These are phyloP conservation scores for Tolypeutes matacus DNA, from an alignment of 2,797 vertebrate genomes.

Conservation along the genomic window DNA sequence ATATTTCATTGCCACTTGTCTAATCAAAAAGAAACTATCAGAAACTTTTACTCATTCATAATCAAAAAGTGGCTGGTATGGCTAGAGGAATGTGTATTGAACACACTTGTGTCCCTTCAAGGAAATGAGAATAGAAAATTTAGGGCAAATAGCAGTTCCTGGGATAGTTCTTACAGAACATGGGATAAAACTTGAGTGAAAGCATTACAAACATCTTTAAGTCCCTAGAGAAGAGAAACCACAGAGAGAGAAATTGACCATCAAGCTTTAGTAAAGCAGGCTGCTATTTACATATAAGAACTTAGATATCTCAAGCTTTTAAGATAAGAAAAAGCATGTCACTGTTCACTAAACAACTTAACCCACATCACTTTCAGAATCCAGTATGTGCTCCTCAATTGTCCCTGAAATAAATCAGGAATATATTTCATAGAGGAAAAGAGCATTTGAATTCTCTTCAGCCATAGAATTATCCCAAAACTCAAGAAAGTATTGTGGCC, in stretches of 20 bases:
- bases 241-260: conserved; percentile 5
- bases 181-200: conserved; percentile 33
- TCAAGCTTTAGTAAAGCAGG: conserved; percentile 1
- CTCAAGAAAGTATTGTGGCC: not conserved
- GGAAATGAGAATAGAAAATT: conserved; percentile 53
- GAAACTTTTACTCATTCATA: conserved; percentile 72
- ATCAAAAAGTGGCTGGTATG: conserved; percentile 50
- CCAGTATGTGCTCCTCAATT: not conserved
- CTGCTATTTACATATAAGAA: not conserved
- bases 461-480: not conserved
- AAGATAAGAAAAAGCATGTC: conserved; percentile 36
- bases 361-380: not conserved
- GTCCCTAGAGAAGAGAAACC: not conserved
- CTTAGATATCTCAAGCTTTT: not conserved
- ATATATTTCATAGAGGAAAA: not conserved
- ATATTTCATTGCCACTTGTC: conserved; percentile 69
- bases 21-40: conserved; percentile 70
- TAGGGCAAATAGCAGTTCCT: conserved; percentile 24
- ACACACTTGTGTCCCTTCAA: conserved; percentile 52
- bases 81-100: conserved; percentile 48
- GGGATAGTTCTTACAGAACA: not conserved
- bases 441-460: not conserved
- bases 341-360: not conserved
- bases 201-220: not conserved
- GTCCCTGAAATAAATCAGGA: not conserved